Base-by-base conservation (phyloP, 2,113 vertebrate genomes). In the Budorcas taxicolor region DNA sequence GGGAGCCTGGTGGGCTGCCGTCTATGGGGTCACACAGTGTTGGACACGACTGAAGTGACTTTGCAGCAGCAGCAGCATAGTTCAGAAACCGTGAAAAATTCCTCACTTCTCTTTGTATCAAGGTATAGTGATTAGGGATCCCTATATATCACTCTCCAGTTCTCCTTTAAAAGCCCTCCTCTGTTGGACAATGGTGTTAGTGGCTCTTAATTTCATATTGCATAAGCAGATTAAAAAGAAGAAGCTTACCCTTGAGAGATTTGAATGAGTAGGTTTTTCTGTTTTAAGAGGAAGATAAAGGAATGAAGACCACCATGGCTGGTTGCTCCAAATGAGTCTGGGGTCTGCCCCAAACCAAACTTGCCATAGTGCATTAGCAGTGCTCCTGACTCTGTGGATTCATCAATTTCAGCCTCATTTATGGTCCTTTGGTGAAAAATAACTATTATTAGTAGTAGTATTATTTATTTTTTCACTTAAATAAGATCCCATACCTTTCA, bases 171-270 rank as follows among this genome's bases (percentile, higher is more conserved):
- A 90, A 95, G 47, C 27, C 86, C n/a, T 97, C 74, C 45, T 96
- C 27, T 97, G 50, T 78, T 87, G 91, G 85, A 64, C 0, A 14
- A 31, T 52, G 40, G 17, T 80, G 13, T 94, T 91, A 93, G 86
- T 93, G 88, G 62, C 95, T 96, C 91, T 97, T 96, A 88, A 96
- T 97, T 98, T 97, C 86, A 92, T 81, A 96, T 40, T 83, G 62
- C 52, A 81, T 19, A 87, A 85, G 82, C 84, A 96, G 94, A 88
- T 92, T 97, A 86, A 94, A 92, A 95, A 92, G 78, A 93, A 64
- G 50, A 62, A 87, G 50, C 45, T 80, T 93, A 58, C 60, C 71
- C 78, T 91, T 94, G 82, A 91, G 91, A 94, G 17, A 93, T 19
- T 45, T 80, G 81, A 31, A 92, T 90, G 58, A 90, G 12, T 47